phyloP scores from a whole-genome alignment of 2,797 vertebrate genomes.

The Bryconaethiops microstoma region DNA sequence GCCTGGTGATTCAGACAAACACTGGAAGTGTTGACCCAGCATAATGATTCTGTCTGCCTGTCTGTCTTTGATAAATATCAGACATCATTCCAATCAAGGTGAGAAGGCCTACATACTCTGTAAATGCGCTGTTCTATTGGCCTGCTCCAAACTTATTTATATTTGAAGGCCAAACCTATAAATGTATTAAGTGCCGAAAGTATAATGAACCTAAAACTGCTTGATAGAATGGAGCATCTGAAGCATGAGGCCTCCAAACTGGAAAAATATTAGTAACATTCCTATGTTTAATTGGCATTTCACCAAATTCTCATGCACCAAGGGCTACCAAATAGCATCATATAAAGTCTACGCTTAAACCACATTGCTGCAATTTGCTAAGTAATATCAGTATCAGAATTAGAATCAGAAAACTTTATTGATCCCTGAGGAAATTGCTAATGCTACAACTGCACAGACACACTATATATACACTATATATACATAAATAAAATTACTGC shows the following conservation, averaged over 20 bases:
- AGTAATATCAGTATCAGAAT: no score
- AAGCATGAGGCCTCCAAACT: not conserved
- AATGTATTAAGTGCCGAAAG: not conserved
- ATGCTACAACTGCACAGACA: no score
- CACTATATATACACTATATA: no score
- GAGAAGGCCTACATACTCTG: not conserved
- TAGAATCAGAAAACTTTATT: no score
- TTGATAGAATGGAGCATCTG: not conserved
- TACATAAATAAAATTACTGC: no score
- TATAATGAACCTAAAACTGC: not conserved
- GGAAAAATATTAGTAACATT: not conserved
- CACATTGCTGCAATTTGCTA: no score
- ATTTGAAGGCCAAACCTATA: not conserved
- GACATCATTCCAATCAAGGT: conserved; percentile 1
- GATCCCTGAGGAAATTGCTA: no score
- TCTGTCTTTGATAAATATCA: conserved; percentile 17
- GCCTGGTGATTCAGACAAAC: conserved; percentile 4
- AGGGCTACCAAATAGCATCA: no score
- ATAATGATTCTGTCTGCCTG: conserved; percentile 18
- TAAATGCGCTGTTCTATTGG: not conserved
- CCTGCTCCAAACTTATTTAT: not conserved
- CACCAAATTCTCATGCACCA: no score
- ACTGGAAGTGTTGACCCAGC: conserved; percentile 6
- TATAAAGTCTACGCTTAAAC: no score
- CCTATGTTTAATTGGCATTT: no score